These are phyloP conservation scores for Lacanobia wlatinum DNA, from an alignment of 2,888 invertebrate genomes.

Conservation along the genomic window DNA sequence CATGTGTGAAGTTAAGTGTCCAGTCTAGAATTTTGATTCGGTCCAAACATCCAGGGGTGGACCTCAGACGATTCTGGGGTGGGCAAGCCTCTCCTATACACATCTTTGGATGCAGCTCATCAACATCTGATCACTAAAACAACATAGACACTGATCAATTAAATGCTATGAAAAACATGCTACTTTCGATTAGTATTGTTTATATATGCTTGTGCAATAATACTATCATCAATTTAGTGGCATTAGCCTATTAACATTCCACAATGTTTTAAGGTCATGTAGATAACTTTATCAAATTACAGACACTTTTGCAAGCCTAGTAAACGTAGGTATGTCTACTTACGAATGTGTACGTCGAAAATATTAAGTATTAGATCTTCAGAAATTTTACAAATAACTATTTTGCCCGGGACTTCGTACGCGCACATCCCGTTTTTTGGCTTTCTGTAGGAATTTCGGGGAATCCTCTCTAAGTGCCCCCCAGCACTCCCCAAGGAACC, in stretches of 20 bases:
- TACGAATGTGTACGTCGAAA: slow-evolving; percentile 11
- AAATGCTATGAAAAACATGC: neutral
- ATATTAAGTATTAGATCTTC: slow-evolving; percentile 7
- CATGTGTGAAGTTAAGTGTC: too few relatives aligned
- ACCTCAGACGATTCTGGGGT: too few relatives aligned
- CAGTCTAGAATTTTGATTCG: too few relatives aligned
- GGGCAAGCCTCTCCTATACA: too few relatives aligned
- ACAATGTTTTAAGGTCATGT: slow-evolving; percentile 28
- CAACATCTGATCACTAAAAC: too few relatives aligned
- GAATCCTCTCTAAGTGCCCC: too few relatives aligned
- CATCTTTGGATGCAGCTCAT: too few relatives aligned
- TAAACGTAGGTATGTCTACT: neutral
- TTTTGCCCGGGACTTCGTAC: too few relatives aligned
- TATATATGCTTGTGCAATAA: neutral
- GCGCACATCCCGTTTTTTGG: too few relatives aligned
- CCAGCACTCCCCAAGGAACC: too few relatives aligned
- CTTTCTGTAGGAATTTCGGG: too few relatives aligned
- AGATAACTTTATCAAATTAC: slow-evolving; percentile 39
- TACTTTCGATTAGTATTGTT: neutral
- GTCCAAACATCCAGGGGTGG: too few relatives aligned
- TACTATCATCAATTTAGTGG: slow-evolving; percentile 17
- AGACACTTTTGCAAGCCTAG: neutral
- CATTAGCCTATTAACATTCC: slow-evolving; percentile 25
- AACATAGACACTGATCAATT: neutral
- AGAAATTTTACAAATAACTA: neutral